Evolutionary conservation across 2,113 vertebrate genomes (phyloP), one percentile per base, ranked within the genome.

Genomic region (Archilochus colubris): DNA sequence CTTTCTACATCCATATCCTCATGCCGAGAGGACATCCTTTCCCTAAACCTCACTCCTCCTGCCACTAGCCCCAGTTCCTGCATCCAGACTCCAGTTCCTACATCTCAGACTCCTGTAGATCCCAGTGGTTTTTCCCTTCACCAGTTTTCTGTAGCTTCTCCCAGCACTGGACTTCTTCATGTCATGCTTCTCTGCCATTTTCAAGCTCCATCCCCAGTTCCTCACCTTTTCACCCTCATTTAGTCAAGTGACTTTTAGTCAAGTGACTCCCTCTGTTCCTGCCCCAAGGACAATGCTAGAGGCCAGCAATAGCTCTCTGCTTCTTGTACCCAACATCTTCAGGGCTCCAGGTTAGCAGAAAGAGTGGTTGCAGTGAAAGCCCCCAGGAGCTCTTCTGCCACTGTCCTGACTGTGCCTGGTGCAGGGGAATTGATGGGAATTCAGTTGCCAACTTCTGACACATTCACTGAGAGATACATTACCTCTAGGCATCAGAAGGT

Each of bases 371-470:
- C 14, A 70, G 17, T 50, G 54, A 64, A 63, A 46, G 22, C 9
- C 18, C 36, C 14, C 22, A 25, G 61, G 43, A 87, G 2, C 27
- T 40, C 38, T 59, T 33, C 13, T 59, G 54, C 48, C 1, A 0
- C 51, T 69, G 8, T 68, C 43, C 11, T 0, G 1, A 40, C n/a
- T 16, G 4, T 0, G 0, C 17, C 63, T 3, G 3, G 57, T 40
- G 44, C 10, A 61, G 25, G 6, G 23, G 10, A 30, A 7, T 36
- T 63, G 40, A 22, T 81, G n/a, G 14, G 44, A 87, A 19, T 6
- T 27, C 31, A 76, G 62, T 36, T 86, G 27, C 57, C 58, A 89
- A 30, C 7, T 10, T 55, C 28, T 36, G n/a, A 36, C 38, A 3
- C 3, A 9, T 75, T n/a, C 63, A 6, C 28, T 33, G 46, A 89